Evolutionary conservation across 2,113 vertebrate genomes (phyloP), one percentile per base, ranked within the genome.

Genomic region (Leptosomus discolor): DNA sequence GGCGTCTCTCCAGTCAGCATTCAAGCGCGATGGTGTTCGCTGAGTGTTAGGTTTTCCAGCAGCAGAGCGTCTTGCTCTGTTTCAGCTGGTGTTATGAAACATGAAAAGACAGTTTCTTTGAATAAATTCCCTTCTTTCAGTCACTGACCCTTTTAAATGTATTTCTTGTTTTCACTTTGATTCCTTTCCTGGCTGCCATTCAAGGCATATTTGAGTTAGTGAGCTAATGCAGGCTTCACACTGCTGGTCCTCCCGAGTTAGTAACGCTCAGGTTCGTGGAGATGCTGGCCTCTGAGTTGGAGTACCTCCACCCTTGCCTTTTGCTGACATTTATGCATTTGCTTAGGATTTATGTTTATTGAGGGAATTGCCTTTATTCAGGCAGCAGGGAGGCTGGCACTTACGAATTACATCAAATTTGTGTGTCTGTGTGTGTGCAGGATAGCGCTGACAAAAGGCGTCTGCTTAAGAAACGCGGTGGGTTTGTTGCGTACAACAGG

Each of bases 1-100:
- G 77, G 60, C 65, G 29, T 94, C 30, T 87, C 81, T 96, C 84
- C 77, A 94, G 79, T 84, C 76, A 92, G 79, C 51, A 45, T 80
- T 95, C 19, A 84, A 68, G 78, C 80, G 75, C 46, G 26, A 1
- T 69, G 36, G 32, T 69, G 32, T 84, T 93, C 75, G 71, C 1
- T 41, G 41, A 50, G 45, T 77, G 45, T 45, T 79, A 17, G 7
- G 37, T 57, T 94, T 90, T 70, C 68, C 78, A 77, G 65, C 69
- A 80, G 79, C 50, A 77, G 68, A 95, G 50, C 57, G 15, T 92
- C 57, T 94, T 91, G 57, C 61, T 94, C 21, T 88, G 14, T 74
- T 96, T 93, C 80, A 67, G 14, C 46, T 94, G 51, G 30, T 56
- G 63, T 65, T 94, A 64, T 21, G 84, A 58, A 94, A 58, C 67